Evolutionary conservation across 2,888 invertebrate species (phyloP).

Genomic region (Chymomyza procnemis): DNA sequence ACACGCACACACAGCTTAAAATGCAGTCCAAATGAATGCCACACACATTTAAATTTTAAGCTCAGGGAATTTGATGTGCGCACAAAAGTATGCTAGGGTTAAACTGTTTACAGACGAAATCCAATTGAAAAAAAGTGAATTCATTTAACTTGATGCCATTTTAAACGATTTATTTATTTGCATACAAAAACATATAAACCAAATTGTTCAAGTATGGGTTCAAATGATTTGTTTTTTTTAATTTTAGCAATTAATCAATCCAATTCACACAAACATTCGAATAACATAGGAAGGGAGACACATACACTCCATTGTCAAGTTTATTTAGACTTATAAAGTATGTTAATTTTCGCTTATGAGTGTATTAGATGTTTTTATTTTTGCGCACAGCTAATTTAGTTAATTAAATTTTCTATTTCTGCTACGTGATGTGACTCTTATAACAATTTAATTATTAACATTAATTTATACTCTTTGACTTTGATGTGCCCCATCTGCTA

Average conservation of each 20-base stretch:
- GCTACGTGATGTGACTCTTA: conserved; percentile 56
- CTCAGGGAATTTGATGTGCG: conserved; percentile 25
- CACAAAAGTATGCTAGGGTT: conserved; percentile 11
- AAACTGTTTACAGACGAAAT: background rate
- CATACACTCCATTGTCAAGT: conserved; percentile 33
- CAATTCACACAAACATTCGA: conserved; percentile 13
- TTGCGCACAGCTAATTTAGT: conserved; percentile 48
- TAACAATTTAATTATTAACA: conserved; percentile 59
- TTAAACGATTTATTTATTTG: background rate
- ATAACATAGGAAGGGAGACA: background rate
- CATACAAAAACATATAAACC: background rate
- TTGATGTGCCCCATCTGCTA: background rate
- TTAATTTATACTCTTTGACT: conserved; percentile 17
- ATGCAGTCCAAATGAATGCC: background rate
- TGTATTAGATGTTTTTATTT: conserved; percentile 13
- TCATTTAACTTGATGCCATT: background rate
- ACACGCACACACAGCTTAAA: conserved; percentile 6
- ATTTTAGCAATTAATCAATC: conserved; percentile 53
- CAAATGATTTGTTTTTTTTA: background rate
- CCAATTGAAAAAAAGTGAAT: background rate
- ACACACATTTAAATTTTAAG: background rate
- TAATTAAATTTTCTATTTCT: conserved; percentile 64
- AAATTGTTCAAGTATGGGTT: background rate
- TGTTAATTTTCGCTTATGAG: conserved; percentile 1
- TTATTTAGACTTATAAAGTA: conserved; percentile 19